Evolutionary conservation across 2,113 vertebrate species (phyloP).

Genomic region (Brachirus orientalis): DNA sequence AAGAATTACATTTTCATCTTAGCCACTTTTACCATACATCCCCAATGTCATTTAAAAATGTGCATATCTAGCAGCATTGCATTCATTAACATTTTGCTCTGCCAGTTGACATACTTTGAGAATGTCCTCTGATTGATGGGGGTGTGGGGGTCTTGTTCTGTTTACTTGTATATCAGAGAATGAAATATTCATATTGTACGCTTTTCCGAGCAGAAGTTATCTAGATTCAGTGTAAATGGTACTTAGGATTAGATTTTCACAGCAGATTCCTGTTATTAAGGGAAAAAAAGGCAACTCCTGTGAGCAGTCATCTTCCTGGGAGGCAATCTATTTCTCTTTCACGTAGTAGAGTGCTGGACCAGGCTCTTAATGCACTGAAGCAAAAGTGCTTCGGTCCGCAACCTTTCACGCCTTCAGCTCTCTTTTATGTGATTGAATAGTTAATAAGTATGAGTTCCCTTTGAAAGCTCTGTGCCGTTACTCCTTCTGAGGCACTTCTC

Average conservation of each 20-base stretch:
- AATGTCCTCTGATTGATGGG: constrained; percentile 71
- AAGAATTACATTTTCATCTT: too few species aligned
- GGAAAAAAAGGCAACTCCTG: constrained; percentile 61
- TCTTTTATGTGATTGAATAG: constrained; percentile 85
- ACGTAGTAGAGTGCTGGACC: constrained; percentile 75
- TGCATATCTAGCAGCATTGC: constrained; percentile 55
- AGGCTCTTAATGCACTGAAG: constrained; percentile 85
- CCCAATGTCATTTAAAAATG: constrained; percentile 59
- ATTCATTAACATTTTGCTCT: constrained; percentile 79
- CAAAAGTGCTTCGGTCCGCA: constrained; percentile 85
- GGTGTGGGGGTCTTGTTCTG: constrained; percentile 68
- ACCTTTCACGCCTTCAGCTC: constrained; percentile 84
- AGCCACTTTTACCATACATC: constrained; percentile 24
- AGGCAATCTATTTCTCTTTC: constrained; percentile 85
- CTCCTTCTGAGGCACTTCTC: constrained; percentile 62
- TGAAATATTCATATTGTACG: constrained; percentile 85
- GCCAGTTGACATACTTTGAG: constrained; percentile 70
- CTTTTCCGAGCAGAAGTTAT: constrained; percentile 85
- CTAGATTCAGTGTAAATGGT: constrained; percentile 83
- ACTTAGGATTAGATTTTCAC: constrained; percentile 85
- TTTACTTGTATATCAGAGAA: constrained; percentile 84
- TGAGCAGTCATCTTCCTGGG: constrained; percentile 82
- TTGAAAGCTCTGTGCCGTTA: constrained; percentile 73
- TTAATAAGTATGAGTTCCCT: constrained; percentile 83
- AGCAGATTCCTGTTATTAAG: constrained; percentile 86